Evolutionary conservation across 1,140 invertebrate genomes (phyloP).

Genomic region (Drosophila nannoptera): DNA sequence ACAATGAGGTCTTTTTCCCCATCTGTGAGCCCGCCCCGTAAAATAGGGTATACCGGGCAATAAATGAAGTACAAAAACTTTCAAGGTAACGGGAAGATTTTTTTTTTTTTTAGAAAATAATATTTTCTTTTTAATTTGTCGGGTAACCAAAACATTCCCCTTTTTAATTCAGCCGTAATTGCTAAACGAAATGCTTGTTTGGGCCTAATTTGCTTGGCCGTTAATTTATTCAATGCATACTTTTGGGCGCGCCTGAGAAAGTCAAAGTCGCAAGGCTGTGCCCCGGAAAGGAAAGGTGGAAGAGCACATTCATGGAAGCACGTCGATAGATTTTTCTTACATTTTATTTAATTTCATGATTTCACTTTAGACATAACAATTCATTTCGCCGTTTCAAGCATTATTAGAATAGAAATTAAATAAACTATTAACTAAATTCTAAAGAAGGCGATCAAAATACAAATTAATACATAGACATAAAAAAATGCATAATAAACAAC

Average conservation of each 20-base stretch:
- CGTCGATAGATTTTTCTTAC: conserved; percentile 52
- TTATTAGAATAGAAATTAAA: conserved; percentile 74
- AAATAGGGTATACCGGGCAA: too few relatives aligned
- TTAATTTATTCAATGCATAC: conserved; percentile 26
- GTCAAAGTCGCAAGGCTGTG: neutral
- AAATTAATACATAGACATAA: conserved; percentile 64
- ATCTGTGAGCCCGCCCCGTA: too few relatives aligned
- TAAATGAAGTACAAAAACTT: too few relatives aligned
- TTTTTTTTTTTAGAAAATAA: too few relatives aligned
- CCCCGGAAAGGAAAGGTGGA: neutral
- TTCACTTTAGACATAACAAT: conserved; percentile 75
- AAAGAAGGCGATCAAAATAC: conserved; percentile 67
- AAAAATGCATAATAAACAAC: conserved; percentile 78
- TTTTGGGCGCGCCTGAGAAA: conserved; percentile 31
- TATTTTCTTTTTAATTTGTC: too few relatives aligned
- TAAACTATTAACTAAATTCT: conserved; percentile 69
- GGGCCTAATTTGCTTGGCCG: neutral
- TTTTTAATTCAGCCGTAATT: too few relatives aligned
- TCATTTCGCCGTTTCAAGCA: conserved; percentile 72
- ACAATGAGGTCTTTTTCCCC: too few relatives aligned
- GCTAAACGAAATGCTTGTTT: neutral
- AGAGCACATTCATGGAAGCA: neutral
- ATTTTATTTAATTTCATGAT: conserved; percentile 75
- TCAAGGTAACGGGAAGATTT: too few relatives aligned
- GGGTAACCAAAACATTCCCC: too few relatives aligned